Percentiles rank a stretch among this genome's conserved stretches.
Evolutionary conservation across 2,888 invertebrate species (phyloP).

Genomic region (Gymnosoma rotundatum): DNA sequence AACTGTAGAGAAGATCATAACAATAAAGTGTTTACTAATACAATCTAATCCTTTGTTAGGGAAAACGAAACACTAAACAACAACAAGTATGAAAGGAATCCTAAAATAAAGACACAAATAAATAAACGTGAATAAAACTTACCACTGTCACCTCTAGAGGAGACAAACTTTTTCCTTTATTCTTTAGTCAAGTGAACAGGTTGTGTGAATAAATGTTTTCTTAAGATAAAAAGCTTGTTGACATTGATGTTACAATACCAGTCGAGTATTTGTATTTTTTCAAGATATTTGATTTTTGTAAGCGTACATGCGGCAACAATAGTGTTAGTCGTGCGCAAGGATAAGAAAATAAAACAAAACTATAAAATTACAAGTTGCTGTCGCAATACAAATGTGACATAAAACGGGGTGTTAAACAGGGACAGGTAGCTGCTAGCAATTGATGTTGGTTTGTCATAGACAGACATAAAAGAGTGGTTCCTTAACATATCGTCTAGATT

Average conservation of each 20-base stretch:
- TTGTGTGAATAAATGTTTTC: slow-evolving; percentile 36
- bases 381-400: too few species aligned
- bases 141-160: slow-evolving; percentile 1
- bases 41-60: slow-evolving; percentile 56
- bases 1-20: neutral
- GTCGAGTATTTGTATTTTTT: slow-evolving; percentile 18
- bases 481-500: too few species aligned
- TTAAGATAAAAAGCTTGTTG: slow-evolving; percentile 41
- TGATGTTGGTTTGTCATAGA: too few species aligned
- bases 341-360: neutral
- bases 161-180: neutral
- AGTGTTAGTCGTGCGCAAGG: slow-evolving; percentile 30
- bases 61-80: slow-evolving; percentile 6
- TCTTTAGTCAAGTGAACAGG: slow-evolving; percentile 33
- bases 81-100: neutral
- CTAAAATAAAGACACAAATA: neutral
- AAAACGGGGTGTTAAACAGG: too few species aligned
- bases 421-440: too few species aligned
- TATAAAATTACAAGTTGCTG: neutral
- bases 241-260: slow-evolving; percentile 58
- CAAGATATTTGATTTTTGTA: neutral
- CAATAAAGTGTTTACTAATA: slow-evolving; percentile 10
- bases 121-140: neutral
- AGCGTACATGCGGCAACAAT: neutral
- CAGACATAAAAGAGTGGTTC: too few species aligned